Evolutionary conservation across 2,888 invertebrate species (phyloP), one percentile per base, ranked within the genome.

Genomic region (Machimus atricapillus): DNA sequence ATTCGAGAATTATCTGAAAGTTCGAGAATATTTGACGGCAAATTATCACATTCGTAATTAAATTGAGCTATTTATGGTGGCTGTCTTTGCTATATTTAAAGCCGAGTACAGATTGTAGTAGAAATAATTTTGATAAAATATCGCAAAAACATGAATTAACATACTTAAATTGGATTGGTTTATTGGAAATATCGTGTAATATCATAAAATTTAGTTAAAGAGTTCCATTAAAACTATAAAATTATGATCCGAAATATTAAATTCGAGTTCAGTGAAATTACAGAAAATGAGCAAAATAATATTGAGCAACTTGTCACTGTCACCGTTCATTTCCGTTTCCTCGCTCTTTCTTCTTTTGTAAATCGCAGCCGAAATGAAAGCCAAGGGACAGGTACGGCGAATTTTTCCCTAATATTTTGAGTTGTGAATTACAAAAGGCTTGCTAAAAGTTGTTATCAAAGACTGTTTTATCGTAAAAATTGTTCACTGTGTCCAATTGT

Each of bases 331-430:
- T 85, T 85, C 85, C 85, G 85, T 85, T 85, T 85, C 74, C 85
- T 74, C 31, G 14, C 34, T 58, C 82, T 37, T 82, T 66, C 66
- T 82, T 82, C 74, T 85, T 85, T 85, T 74, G 74, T 74, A 43
- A 89, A 88, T 91, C 91, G 92, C 92, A 91, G 91, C 91, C 91
- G 95, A 94, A 94, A 97, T 97, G 97, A 97, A 96, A 94, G 97
- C 97, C 90, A 97, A 97, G 94, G 97, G 97, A 94, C 96, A 96
- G 96, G 97, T 97, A 92, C 83, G 78, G 34, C 12, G 7, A 9
- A 9, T 66, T 34, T 82, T 82, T 82, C 19, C 12, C 14, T 19
- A 5, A 14, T 58, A 82, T 79, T 40, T 79, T 43, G 19, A 27
- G 12, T 27, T 40, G 27, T 34, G n/a, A 76, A 9, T 76, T 76